Conservation (phyloP, 2,888 invertebrate species). For the Coelopa pilipes region DNA sequence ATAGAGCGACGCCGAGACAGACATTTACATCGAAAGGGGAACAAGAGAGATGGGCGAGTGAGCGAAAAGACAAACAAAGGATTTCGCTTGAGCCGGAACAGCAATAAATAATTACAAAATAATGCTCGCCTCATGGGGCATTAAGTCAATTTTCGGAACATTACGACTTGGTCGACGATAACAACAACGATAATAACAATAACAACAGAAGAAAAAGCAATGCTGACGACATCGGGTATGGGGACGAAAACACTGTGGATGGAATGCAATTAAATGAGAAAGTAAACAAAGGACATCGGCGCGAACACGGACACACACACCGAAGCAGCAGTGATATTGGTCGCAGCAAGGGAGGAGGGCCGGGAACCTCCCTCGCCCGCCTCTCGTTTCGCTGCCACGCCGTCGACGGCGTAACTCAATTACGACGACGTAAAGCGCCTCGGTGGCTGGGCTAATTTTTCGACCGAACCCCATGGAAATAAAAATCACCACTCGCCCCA, state of each 20-base stretch:
- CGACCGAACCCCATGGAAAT: conserved; percentile 45
- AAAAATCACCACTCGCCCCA: conserved; percentile 12
- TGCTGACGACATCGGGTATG: too few species aligned
- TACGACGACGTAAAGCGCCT: conserved; percentile 41
- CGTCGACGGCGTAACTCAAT: conserved; percentile 50
- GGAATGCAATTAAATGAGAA: conserved; percentile 41
- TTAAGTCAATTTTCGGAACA: conserved; percentile 60
- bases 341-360: too few species aligned
- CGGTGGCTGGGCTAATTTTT: conserved; percentile 49
- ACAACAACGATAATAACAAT: too few species aligned
- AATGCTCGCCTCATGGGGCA: conserved; percentile 58
- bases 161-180: conserved; percentile 23
- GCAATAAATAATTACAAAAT: conserved; percentile 58
- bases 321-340: neutral
- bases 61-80: too few species aligned
- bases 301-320: neutral
- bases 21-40: too few species aligned
- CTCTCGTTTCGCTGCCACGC: too few species aligned
- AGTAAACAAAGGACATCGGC: neutral
- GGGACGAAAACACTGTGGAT: conserved; percentile 18
- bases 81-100: neutral
- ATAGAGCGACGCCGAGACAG: too few species aligned
- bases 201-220: too few species aligned
- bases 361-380: too few species aligned
- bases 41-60: too few species aligned